phyloP scores from a whole-genome alignment of 2,888 invertebrate genomes.

The Brachylomia viminalis region DNA sequence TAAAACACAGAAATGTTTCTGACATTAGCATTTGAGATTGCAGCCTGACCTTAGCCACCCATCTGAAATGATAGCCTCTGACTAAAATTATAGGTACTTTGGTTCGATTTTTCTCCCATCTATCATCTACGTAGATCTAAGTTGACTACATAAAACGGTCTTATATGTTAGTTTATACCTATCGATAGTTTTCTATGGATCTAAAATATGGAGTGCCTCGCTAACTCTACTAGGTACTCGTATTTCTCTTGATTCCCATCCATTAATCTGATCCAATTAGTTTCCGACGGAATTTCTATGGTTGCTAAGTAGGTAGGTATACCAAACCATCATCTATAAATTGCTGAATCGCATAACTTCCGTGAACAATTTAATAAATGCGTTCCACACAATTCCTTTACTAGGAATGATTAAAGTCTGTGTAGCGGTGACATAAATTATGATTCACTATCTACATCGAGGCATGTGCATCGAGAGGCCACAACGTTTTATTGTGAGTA shows the following conservation, averaged over 20 bases:
- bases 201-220: conserved; percentile 5
- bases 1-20: too few relatives aligned
- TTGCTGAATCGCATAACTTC: conserved; percentile 45
- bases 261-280: conserved; percentile 36
- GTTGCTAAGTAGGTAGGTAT: background rate
- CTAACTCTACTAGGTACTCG: conserved; percentile 18
- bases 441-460: conserved; percentile 62
- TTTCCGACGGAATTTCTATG: conserved; percentile 4
- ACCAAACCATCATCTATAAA: conserved; percentile 34
- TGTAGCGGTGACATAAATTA: conserved; percentile 28
- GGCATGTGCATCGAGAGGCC: conserved; percentile 42
- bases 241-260: conserved; percentile 2
- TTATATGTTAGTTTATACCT: too few relatives aligned
- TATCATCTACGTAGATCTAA: too few relatives aligned
- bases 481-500: conserved; percentile 20
- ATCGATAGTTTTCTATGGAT: conserved; percentile 13
- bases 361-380: conserved; percentile 48
- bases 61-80: too few relatives aligned
- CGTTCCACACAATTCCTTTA: conserved; percentile 45
- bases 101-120: too few relatives aligned
- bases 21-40: too few relatives aligned
- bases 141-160: too few relatives aligned
- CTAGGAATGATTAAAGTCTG: conserved; percentile 45
- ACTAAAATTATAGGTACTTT: too few relatives aligned
- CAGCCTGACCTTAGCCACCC: too few relatives aligned